Percentiles rank a stretch among this genome's conserved stretches.
phyloP scores from a whole-genome alignment of 92 coral and sea anemone species.

The Paragorgia papillata region DNA sequence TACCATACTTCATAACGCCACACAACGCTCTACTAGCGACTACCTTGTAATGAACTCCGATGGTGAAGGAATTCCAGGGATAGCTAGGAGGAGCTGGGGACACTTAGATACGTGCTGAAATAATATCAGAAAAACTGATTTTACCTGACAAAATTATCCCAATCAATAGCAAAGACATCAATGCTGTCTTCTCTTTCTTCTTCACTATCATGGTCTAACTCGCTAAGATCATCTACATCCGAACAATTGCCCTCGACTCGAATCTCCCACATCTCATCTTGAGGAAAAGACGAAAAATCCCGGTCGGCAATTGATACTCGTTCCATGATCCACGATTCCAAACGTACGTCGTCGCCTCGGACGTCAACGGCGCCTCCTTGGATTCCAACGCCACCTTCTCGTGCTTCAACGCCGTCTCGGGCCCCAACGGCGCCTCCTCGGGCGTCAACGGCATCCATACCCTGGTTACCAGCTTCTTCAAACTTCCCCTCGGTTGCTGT shows the following conservation, averaged over 20 bases:
- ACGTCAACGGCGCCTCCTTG: not conserved
- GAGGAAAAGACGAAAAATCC: slow-evolving; percentile 4
- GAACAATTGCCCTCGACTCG: slow-evolving; percentile 88
- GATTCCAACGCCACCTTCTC: no score
- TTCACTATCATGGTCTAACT: slow-evolving; percentile 72
- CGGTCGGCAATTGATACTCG: not conserved
- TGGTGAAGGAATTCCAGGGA: not conserved
- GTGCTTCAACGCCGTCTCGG: not conserved
- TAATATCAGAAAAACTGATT: slow-evolving; percentile 32
- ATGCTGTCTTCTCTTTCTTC: slow-evolving; percentile 74
- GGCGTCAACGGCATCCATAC: slow-evolving; percentile 1
- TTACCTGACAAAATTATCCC: slow-evolving; percentile 35
- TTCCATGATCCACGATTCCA: slow-evolving; percentile 16
- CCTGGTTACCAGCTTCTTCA: slow-evolving; percentile 8
- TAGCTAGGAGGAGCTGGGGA: not conserved
- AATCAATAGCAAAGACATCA: slow-evolving; percentile 28
- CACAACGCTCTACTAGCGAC: no score
- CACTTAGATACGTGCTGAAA: slow-evolving; percentile 30
- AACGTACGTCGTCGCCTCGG: not conserved
- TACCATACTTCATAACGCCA: no score
- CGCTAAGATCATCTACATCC: slow-evolving; percentile 94
- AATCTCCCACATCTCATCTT: slow-evolving; percentile 19
- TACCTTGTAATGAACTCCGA: not conserved
- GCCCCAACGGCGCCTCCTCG: slow-evolving; percentile 19
- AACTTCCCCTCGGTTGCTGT: not conserved